Evolutionary conservation across 2,888 invertebrate genomes (phyloP).

Genomic region (Brachypterus glaber): DNA sequence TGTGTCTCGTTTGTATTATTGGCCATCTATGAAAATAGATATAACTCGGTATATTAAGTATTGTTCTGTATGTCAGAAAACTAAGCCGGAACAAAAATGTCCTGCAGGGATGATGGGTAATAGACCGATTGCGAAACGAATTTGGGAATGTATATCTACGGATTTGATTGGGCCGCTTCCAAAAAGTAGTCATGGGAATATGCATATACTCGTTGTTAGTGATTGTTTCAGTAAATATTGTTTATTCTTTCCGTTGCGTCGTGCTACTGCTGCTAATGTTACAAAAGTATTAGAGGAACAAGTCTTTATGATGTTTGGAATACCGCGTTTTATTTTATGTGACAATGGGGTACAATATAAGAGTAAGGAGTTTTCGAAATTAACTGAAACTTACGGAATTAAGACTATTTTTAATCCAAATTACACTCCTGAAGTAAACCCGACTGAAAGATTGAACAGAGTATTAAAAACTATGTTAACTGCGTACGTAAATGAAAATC

Average conservation of each 20-base stretch:
- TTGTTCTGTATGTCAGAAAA: conserved; percentile 18
- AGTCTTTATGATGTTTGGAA: conserved; percentile 24
- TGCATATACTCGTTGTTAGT: conserved; percentile 17
- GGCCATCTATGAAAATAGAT: conserved; percentile 21
- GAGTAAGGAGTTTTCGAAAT: conserved; percentile 11
- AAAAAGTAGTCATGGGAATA: conserved; percentile 11
- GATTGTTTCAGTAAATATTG: conserved; percentile 22
- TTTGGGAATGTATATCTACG: conserved; percentile 16
- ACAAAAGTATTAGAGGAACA: conserved; percentile 17
- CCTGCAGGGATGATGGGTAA: conserved; percentile 19
- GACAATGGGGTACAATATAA: conserved; percentile 27
- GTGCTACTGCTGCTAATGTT: conserved; percentile 16
- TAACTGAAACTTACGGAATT: conserved; percentile 14
- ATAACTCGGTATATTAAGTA: conserved; percentile 18
- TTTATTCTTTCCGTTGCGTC: conserved; percentile 19
- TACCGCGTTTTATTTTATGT: conserved; percentile 19
- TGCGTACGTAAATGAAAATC: conserved; percentile 22
- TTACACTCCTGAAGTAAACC: conserved; percentile 29
- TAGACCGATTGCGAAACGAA: conserved; percentile 1
- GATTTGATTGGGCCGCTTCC: conserved; percentile 19
- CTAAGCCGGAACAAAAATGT: conserved; percentile 18
- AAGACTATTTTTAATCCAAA: conserved; percentile 19
- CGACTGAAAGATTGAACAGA: conserved; percentile 27
- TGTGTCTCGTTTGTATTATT: conserved; percentile 16
- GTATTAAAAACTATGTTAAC: conserved; percentile 28